These are phyloP conservation scores for Macrocentrus cingulum DNA, from an alignment of 1,140 invertebrate species.

Conservation along the genomic window DNA sequence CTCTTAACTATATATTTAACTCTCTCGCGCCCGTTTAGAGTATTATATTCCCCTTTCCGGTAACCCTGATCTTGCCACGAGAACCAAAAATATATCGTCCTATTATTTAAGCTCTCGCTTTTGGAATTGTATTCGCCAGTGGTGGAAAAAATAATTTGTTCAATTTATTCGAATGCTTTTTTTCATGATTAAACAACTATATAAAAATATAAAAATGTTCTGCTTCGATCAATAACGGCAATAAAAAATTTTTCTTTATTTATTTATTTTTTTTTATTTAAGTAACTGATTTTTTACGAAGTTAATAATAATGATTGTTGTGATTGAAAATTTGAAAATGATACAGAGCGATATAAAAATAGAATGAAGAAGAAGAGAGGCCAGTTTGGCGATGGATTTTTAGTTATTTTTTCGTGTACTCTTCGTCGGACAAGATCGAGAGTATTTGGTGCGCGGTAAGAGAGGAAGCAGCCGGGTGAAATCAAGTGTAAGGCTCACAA, in stretches of 20 bases:
- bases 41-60: slow-evolving; percentile 35
- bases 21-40: slow-evolving; percentile 24
- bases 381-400: slow-evolving; percentile 18
- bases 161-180: not conserved
- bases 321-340: no score
- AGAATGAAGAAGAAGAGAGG: no score
- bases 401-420: slow-evolving; percentile 1
- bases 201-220: not conserved
- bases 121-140: not conserved
- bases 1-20: not conserved
- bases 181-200: no score
- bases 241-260: slow-evolving; percentile 1
- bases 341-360: no score
- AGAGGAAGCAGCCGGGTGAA: slow-evolving; percentile 13
- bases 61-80: slow-evolving; percentile 17
- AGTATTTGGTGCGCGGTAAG: not conserved
- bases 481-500: slow-evolving; percentile 27
- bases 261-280: not conserved
- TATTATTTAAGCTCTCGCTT: slow-evolving; percentile 12
- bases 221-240: not conserved
- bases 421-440: slow-evolving; percentile 3
- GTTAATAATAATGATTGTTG: not conserved
- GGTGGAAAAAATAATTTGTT: not conserved
- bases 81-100: slow-evolving; percentile 18
- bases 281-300: not conserved